A percentile compares a stretch with the other conserved stretches of the same genome.
phyloP scores from a whole-genome alignment of 2,797 vertebrate genomes.

The Sebastes goodei region DNA sequence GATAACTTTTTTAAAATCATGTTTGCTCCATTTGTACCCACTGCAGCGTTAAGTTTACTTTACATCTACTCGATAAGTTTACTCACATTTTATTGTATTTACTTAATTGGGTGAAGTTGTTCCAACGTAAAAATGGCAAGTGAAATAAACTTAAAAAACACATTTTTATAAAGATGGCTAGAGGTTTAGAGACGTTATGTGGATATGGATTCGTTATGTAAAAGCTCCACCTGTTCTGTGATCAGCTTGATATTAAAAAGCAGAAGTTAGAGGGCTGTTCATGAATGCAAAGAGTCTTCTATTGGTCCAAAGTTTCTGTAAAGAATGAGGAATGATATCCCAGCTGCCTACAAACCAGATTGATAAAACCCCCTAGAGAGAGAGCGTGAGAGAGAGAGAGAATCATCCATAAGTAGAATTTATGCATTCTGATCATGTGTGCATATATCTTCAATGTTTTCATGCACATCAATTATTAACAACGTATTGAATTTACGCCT shows the following conservation, averaged over 20 bases:
- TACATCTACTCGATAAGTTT: too few relatives aligned
- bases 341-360: slow-evolving; percentile 11
- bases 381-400: slow-evolving; percentile 20
- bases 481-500: slow-evolving; percentile 61
- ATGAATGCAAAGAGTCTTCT: neutral
- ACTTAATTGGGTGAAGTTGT: too few relatives aligned
- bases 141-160: neutral
- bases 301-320: slow-evolving; percentile 34
- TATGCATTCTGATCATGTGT: slow-evolving; percentile 68
- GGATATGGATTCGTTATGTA: neutral
- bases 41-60: too few relatives aligned
- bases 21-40: too few relatives aligned
- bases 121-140: too few relatives aligned
- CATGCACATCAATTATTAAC: slow-evolving; percentile 78
- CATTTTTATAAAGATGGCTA: neutral
- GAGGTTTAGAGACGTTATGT: neutral
- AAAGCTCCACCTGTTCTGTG: neutral
- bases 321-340: neutral
- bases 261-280: too few relatives aligned
- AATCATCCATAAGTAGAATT: slow-evolving; percentile 44
- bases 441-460: slow-evolving; percentile 69
- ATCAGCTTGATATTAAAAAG: neutral
- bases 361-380: slow-evolving; percentile 9
- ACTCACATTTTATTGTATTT: too few relatives aligned
- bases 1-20: too few relatives aligned